Evolutionary conservation across 2,888 invertebrate genomes (phyloP).

Genomic region (Aleiodes alternator): DNA sequence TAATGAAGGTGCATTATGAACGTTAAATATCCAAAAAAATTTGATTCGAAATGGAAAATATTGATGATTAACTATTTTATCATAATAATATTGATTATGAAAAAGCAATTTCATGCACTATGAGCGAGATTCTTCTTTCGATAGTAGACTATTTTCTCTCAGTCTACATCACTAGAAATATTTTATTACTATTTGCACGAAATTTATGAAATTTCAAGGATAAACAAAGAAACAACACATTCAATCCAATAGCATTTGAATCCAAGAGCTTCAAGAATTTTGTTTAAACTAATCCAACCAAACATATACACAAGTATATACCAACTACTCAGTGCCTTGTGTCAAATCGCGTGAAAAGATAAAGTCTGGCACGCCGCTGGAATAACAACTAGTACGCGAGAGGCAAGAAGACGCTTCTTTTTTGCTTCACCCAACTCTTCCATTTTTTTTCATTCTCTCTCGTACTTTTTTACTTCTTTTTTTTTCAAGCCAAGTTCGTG

Average conservation of each 20-base stretch:
- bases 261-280: constrained; percentile 46
- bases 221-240: neutral
- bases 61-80: too few species aligned
- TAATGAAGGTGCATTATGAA: too few species aligned
- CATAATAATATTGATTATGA: too few species aligned
- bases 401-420: constrained; percentile 37
- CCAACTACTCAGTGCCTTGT: constrained; percentile 49
- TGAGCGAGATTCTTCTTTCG: too few species aligned
- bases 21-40: too few species aligned
- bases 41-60: too few species aligned
- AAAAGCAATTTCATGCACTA: too few species aligned
- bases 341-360: constrained; percentile 67
- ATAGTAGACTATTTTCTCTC: too few species aligned
- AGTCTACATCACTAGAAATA: too few species aligned
- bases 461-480: constrained; percentile 11
- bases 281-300: constrained; percentile 52
- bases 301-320: constrained; percentile 21
- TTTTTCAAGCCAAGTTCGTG: constrained; percentile 20
- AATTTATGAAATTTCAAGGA: constrained; percentile 4
- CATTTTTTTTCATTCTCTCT: constrained; percentile 2
- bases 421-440: constrained; percentile 26
- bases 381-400: constrained; percentile 57
- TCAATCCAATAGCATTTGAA: neutral
- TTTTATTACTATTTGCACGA: too few species aligned
- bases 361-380: constrained; percentile 57